Evolutionary conservation across 1,140 invertebrate genomes (phyloP), one percentile per base, ranked within the genome.

Genomic region (Euglossa dilemma): DNA sequence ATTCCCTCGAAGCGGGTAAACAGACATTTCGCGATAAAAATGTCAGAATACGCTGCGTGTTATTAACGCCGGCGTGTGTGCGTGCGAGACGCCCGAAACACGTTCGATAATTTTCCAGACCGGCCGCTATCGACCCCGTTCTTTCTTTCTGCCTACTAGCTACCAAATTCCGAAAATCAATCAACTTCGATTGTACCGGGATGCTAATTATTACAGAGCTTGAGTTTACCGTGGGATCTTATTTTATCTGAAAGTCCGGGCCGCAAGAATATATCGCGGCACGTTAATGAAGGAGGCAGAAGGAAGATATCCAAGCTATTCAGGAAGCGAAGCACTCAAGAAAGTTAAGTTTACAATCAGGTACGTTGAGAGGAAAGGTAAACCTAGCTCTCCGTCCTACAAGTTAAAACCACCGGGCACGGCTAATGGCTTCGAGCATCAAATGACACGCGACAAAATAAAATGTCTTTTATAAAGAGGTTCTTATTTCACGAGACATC

Each of bases 371-470:
- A 85, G 80, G 86, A 85, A 88, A 88, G 80, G 83, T 85, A 88
- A 88, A 88, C 86, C 83, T 75, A 75, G 64, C 74, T 64, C 73
- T 64, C 73, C 86, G 63, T 75, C 78, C 56, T 54, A 64, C 87
- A 73, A 88, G 64, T 88, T 87, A 83, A 85, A 88, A 88, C 86
- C 81, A 67, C 52, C 64, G 25, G 56, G 72, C 66, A 54, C 64
- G 83, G 84, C 86, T 89, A 89, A 89, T 89, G 86, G 86, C 72
- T 83, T 50, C 73, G 61, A 83, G 86, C 84, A 85, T 88, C 87
- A 80, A 88, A 85, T 89, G 87, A 88, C 87, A 88, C 84, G 79
- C 87, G 87, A 85, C 86, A 75, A 89, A 89, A 89, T 88, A 85
- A 85, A 89, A 89, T 85, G 79, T 67, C 79, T 61, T 56, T 80